Evolutionary conservation across 1,140 invertebrate species (phyloP).

Genomic region (Drosophila saltans): DNA sequence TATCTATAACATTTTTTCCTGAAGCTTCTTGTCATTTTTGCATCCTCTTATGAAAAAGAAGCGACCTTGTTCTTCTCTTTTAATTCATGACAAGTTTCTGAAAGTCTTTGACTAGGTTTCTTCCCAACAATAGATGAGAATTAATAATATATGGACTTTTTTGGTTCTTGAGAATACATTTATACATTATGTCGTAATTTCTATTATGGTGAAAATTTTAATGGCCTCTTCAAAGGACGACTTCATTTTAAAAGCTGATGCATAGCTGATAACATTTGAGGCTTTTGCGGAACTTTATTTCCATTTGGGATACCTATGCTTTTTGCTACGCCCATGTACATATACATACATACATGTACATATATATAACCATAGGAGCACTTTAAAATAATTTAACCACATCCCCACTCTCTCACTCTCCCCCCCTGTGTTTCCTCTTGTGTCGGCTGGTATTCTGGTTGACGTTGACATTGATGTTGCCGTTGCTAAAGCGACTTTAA

Average conservation of each 20-base stretch:
- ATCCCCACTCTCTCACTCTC: background rate
- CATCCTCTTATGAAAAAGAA: no score
- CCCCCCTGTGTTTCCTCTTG: background rate
- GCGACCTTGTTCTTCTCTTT: no score
- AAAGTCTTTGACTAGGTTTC: background rate
- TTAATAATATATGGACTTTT: constrained; percentile 1
- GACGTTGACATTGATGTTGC: constrained; percentile 42
- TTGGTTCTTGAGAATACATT: background rate
- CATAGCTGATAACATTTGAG: constrained; percentile 1
- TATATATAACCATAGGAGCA: constrained; percentile 69
- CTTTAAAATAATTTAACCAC: constrained; percentile 73
- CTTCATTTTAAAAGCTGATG: constrained; percentile 1
- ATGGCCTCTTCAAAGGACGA: background rate
- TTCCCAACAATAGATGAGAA: background rate
- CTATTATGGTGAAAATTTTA: no score
- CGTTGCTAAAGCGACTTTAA: constrained; percentile 60
- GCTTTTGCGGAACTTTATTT: background rate
- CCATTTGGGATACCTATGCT: background rate
- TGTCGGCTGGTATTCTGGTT: constrained; percentile 1
- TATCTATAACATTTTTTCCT: no score
- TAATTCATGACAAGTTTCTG: no score
- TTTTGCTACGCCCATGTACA: background rate
- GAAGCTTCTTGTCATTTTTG: no score
- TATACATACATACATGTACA: constrained; percentile 18
- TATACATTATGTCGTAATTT: no score